A percentile compares a stretch with the other conserved stretches of the same genome.
Evolutionary conservation across 2,113 vertebrate genomes (phyloP).

Genomic region (Myotis brandtii): DNA sequence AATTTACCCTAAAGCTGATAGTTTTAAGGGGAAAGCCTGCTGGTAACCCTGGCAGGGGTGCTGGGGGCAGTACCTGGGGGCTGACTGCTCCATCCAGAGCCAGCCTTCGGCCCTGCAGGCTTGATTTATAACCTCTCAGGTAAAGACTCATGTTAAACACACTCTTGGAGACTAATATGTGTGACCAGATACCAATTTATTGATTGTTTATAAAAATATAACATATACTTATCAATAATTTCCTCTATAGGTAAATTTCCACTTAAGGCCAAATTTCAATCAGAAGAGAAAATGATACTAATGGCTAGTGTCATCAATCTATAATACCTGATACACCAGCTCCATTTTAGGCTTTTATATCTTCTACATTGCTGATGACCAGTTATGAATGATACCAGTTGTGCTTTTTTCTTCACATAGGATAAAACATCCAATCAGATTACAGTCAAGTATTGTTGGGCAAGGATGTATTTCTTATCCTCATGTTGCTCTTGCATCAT

Average conservation of each 20-base stretch:
- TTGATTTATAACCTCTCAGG: neutral
- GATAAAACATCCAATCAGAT: neutral
- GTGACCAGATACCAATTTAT: neutral
- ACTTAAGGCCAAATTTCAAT: neutral
- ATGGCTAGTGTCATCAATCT: neutral
- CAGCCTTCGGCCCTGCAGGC: too few relatives aligned
- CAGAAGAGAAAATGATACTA: neutral
- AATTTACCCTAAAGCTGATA: neutral
- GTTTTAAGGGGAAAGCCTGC: neutral
- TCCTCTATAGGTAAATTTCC: neutral
- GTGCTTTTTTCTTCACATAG: neutral
- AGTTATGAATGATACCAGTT: neutral
- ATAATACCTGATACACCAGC: neutral
- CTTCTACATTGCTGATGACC: neutral
- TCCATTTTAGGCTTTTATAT: neutral
- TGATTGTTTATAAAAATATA: neutral
- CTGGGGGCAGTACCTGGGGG: neutral
- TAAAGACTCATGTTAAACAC: neutral
- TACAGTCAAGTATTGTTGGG: neutral
- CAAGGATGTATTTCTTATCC: neutral
- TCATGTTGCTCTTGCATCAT: neutral
- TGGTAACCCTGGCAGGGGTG: rapidly evolving
- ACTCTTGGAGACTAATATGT: neutral
- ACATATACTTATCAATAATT: neutral
- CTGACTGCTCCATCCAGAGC: neutral